Evolutionary conservation across 2,797 vertebrate genomes (phyloP), one percentile per base, ranked within the genome.

Genomic region (Sarcophilus harrisii): DNA sequence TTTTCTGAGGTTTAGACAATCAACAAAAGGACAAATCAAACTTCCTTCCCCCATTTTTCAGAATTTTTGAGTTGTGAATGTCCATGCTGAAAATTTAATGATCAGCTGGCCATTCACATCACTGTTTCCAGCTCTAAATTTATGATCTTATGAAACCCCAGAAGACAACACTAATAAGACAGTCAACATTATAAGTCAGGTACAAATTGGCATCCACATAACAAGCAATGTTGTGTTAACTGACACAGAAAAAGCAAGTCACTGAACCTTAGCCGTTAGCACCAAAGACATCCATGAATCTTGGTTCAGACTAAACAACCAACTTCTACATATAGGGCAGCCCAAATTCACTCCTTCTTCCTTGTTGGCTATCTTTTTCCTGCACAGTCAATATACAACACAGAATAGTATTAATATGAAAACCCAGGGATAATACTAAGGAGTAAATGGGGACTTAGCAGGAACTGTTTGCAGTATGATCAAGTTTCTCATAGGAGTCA

Each of bases 171-270:
- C 24, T 16, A 92, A 18, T 38, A 6, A 97, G 93, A 94, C 94
- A 54, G 92, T 0, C 73, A 60, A 14, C 60, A 21, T 90, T 94
- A 90, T 24, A 90, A 16, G 30, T 60, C 28, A 91, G 38, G 66
- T 92, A 54, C 89, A 96, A 95, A 58, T 21, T 91, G 49, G 57
- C 89, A 57, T 29, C 32, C 29, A 57, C 38, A 90, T 91, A 30
- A 57, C 66, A 93, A 55, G 91, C 92, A 91, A 93, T 58, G 58
- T 32, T 66, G 91, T 21, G 11, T 94, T 90, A 87, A 60, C 90
- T 81, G 32, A 57, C 49, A 55, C 24, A 54, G 92, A 93, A 57
- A 13, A 29, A 92, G 52, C 92, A 90, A 66, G 58, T 52, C 32
- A 92, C 66, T 27, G n/a, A 54, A 55, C 54, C 57, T 55, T 94